Conservation (phyloP, 2,113 vertebrate genomes). For the Dissostichus mawsoni region DNA sequence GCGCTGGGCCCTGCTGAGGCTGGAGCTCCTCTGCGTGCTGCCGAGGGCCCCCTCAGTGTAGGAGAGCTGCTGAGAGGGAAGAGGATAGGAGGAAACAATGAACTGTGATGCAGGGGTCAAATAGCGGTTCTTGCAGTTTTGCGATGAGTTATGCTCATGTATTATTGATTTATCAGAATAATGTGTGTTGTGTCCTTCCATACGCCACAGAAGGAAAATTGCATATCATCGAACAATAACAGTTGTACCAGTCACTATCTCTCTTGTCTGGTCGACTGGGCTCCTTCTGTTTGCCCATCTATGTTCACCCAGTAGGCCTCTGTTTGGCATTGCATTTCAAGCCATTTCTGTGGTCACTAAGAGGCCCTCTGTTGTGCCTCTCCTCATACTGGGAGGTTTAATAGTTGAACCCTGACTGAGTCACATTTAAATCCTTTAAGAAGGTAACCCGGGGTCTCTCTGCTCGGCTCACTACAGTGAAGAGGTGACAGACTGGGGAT, state of each 20-base stretch:
- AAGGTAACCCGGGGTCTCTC: not conserved
- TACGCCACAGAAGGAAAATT: conserved; percentile 63
- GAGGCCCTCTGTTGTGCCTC: not conserved
- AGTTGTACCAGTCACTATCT: conserved; percentile 60
- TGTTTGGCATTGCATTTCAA: conserved; percentile 7
- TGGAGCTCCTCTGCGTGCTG: conserved; percentile 44
- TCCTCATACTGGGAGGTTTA: not conserved
- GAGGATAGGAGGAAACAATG: conserved; percentile 25
- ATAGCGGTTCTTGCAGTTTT: conserved; percentile 68
- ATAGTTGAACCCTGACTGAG: not conserved
- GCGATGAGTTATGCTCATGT: conserved; percentile 74
- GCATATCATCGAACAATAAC: conserved; percentile 69
- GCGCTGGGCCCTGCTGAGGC: conserved; percentile 50
- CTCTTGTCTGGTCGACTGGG: conserved; percentile 34
- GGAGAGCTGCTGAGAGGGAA: conserved; percentile 46
- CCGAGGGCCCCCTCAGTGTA: conserved; percentile 58
- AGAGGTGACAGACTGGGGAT: not conserved
- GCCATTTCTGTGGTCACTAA: not conserved
- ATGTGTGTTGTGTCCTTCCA: conserved; percentile 71
- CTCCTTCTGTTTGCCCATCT: conserved; percentile 30
- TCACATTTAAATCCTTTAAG: conserved; percentile 10
- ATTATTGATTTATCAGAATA: conserved; percentile 72
- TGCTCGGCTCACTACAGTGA: not conserved
- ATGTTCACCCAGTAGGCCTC: conserved; percentile 24
- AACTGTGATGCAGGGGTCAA: conserved; percentile 60